Conservation (phyloP, 2,888 invertebrate species). For the Leptopterna dolabrata region DNA sequence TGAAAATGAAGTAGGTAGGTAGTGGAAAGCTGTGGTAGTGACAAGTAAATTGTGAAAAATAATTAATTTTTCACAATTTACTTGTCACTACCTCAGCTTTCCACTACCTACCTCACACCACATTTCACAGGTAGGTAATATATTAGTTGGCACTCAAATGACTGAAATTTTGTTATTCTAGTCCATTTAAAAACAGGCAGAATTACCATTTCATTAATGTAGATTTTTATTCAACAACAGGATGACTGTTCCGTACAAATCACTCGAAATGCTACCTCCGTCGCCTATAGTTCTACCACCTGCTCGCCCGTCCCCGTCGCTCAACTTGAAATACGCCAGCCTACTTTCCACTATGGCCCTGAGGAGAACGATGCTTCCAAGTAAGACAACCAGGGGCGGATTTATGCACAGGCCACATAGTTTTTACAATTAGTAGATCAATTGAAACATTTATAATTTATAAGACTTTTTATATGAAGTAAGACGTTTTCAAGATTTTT, state of each 20-base stretch:
- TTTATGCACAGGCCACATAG: not conserved
- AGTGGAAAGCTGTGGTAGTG: too few species aligned
- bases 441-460: not conserved
- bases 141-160: too few species aligned
- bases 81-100: too few species aligned
- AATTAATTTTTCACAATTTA: too few species aligned
- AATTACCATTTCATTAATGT: not conserved
- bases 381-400: not conserved
- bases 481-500: too few species aligned
- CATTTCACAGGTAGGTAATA: too few species aligned
- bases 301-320: constrained; percentile 38
- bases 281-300: constrained; percentile 42
- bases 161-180: too few species aligned
- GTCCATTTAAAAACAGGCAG: too few species aligned
- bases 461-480: not conserved
- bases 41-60: too few species aligned
- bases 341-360: constrained; percentile 14
- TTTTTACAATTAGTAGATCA: not conserved
- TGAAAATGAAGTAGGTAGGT: too few species aligned
- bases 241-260: constrained; percentile 62
- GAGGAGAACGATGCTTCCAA: not conserved
- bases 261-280: constrained; percentile 62
- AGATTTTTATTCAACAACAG: constrained; percentile 57
- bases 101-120: too few species aligned
- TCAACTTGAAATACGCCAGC: constrained; percentile 44